Conservation (phyloP, 2,888 invertebrate species). For the Odiellus spinosus region DNA sequence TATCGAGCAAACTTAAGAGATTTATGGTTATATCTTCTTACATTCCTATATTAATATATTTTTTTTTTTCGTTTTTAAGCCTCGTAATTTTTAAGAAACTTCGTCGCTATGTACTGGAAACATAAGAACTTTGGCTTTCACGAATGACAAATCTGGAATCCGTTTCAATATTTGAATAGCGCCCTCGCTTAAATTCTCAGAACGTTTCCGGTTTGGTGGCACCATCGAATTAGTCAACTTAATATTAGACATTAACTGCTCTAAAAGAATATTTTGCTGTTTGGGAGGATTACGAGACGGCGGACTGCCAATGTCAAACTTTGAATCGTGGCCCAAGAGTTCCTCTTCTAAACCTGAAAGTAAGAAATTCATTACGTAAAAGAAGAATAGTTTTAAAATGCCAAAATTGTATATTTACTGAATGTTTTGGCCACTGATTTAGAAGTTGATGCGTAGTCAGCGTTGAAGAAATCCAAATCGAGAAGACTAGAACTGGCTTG, state of each 20-base stretch:
- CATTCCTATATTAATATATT: too few relatives aligned
- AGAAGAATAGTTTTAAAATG: background rate
- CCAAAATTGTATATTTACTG: background rate
- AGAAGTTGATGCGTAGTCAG: constrained; percentile 14
- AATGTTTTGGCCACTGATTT: constrained; percentile 4
- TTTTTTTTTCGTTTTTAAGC: too few relatives aligned
- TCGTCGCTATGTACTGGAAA: constrained; percentile 25
- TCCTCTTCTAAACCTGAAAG: constrained; percentile 25
- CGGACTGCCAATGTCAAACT: constrained; percentile 6
- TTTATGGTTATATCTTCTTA: too few relatives aligned
- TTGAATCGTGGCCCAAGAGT: constrained; percentile 18
- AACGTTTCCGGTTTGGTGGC: constrained; percentile 8
- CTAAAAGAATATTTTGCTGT: constrained; percentile 24
- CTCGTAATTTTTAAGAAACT: too few relatives aligned
- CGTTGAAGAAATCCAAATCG: constrained; percentile 25
- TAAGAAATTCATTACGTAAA: background rate
- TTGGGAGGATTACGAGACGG: constrained; percentile 3
- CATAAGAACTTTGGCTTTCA: constrained; percentile 31
- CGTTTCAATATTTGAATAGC: constrained; percentile 26
- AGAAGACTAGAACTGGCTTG: constrained; percentile 19
- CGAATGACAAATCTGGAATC: constrained; percentile 30
- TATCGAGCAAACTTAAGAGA: too few relatives aligned
- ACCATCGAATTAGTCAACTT: constrained; percentile 23
- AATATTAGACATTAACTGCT: constrained; percentile 26
- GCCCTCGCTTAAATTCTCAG: constrained; percentile 24